Evolutionary conservation across 2,797 vertebrate genomes (phyloP).

Genomic region (Crax fasciolata): DNA sequence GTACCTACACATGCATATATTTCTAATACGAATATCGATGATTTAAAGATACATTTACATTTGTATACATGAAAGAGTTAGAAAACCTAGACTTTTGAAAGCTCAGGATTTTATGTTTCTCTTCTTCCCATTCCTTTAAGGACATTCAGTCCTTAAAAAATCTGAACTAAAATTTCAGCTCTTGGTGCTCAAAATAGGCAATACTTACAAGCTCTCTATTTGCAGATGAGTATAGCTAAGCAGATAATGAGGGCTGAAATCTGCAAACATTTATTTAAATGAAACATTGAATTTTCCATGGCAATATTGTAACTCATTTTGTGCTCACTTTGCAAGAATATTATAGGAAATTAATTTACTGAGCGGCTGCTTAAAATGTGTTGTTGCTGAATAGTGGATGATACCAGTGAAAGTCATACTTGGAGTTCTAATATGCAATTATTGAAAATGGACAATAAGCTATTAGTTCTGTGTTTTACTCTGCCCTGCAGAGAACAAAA

Average conservation of each 20-base stretch:
- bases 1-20: not conserved
- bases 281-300: constrained; percentile 32
- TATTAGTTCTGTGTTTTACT: constrained; percentile 29
- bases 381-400: constrained; percentile 11
- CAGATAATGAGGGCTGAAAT: constrained; percentile 15
- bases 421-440: constrained; percentile 27
- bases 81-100: not conserved
- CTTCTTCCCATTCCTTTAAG: not conserved
- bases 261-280: constrained; percentile 56
- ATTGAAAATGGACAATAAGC: constrained; percentile 52
- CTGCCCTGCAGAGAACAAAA: not conserved
- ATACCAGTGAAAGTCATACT: constrained; percentile 13
- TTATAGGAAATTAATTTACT: constrained; percentile 50
- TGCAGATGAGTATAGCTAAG: not conserved
- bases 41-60: not conserved
- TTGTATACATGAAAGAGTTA: not conserved
- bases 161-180: not conserved
- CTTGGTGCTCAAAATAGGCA: not conserved
- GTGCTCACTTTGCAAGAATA: constrained; percentile 39
- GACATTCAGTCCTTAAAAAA: not conserved
- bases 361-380: constrained; percentile 10
- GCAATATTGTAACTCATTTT: constrained; percentile 24
- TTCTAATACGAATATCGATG: not conserved
- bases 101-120: not conserved
- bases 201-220: not conserved